These are phyloP conservation scores for Apostichopus californicus DNA, from an alignment of 35 echinoderm and acorn worm species.

Conservation along the genomic window DNA sequence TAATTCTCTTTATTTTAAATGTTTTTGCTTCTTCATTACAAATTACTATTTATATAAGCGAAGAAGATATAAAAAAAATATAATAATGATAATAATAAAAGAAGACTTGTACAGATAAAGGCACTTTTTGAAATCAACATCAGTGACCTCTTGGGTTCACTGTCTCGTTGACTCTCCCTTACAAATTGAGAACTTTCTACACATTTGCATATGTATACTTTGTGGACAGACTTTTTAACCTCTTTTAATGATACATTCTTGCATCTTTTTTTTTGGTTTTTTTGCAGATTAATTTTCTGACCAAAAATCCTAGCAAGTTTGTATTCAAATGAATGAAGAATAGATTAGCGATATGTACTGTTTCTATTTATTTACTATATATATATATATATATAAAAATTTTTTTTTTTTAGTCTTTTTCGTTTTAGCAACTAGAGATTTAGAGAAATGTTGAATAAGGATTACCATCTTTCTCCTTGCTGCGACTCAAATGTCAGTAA, in stretches of 20 bases:
- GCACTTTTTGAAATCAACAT: not conserved
- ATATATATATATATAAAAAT: too few relatives aligned
- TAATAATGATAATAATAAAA: conserved; percentile 8
- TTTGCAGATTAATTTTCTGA: too few relatives aligned
- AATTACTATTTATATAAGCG: not conserved
- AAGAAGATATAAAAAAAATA: not conserved
- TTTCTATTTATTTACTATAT: too few relatives aligned
- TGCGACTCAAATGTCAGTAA: too few relatives aligned
- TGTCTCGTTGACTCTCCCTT: not conserved
- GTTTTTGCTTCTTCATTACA: not conserved
- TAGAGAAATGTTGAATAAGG: too few relatives aligned
- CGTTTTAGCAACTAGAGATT: too few relatives aligned
- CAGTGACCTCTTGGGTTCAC: conserved; percentile 10
- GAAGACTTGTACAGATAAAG: not conserved
- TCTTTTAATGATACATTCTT: not conserved
- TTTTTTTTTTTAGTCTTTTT: too few relatives aligned
- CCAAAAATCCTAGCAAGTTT: too few relatives aligned
- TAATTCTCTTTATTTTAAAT: conserved; percentile 12
- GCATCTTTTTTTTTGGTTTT: not conserved
- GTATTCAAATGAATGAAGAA: too few relatives aligned
- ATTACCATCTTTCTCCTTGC: too few relatives aligned
- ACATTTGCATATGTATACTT: not conserved
- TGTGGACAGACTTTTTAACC: not conserved
- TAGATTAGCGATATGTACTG: too few relatives aligned
- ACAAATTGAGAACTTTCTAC: not conserved